Percentiles rank a stretch among this genome's conserved stretches.
Conservation (phyloP, 2,113 vertebrate species). For the Pterocles orientalis region DNA sequence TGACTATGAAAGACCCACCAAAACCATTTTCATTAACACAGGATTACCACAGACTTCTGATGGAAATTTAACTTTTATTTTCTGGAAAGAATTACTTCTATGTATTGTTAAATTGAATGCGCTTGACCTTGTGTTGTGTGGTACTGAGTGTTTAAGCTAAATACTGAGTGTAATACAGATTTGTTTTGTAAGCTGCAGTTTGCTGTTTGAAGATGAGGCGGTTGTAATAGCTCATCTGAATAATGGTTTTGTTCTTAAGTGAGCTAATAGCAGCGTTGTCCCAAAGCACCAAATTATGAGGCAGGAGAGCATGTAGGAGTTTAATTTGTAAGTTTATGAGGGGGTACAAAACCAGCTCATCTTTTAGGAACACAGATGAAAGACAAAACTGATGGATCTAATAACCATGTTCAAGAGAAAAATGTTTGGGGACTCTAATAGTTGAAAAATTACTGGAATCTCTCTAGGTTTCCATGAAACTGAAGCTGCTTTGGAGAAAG, state of each 20-base stretch:
- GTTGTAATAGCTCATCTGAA: neutral
- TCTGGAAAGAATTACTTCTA: conserved; percentile 10
- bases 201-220: neutral
- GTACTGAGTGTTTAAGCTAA: conserved; percentile 11
- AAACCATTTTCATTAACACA: neutral
- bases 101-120: neutral
- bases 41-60: neutral
- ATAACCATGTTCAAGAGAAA: conserved; percentile 21
- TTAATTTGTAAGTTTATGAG: conserved; percentile 73
- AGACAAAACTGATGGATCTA: conserved; percentile 56
- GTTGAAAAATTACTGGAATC: conserved; percentile 25
- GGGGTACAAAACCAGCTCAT: conserved; percentile 59
- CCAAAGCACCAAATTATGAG: conserved; percentile 64
- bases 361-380: conserved; percentile 55
- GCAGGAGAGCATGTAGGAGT: conserved; percentile 53
- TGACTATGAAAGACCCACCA: neutral
- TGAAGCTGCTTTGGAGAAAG: neutral
- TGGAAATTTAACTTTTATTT: neutral
- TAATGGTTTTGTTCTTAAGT: conserved; percentile 44
- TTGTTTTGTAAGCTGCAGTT: conserved; percentile 28
- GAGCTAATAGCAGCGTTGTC: conserved; percentile 34
- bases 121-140: neutral
- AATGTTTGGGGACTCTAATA: conserved; percentile 37
- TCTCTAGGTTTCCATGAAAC: neutral
- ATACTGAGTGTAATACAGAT: neutral